Conservation (phyloP, 2,888 invertebrate species). For the Athetis lepigone region DNA sequence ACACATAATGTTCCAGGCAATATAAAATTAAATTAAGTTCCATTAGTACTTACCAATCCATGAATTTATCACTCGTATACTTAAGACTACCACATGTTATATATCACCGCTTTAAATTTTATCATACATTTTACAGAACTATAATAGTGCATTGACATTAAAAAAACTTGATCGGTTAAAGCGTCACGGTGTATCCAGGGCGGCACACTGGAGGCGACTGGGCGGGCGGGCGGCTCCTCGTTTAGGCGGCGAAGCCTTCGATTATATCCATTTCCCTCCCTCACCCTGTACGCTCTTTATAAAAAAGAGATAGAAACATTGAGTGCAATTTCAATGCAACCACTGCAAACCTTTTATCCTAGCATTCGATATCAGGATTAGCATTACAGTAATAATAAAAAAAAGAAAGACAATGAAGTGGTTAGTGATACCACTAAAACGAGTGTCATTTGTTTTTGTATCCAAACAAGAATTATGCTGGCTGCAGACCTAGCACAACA, state of each 20-base stretch:
- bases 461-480: not conserved
- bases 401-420: constrained; percentile 40
- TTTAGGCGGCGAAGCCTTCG: constrained; percentile 82
- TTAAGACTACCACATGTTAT: constrained; percentile 20
- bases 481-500: not conserved
- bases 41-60: constrained; percentile 59
- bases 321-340: constrained; percentile 78
- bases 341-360: constrained; percentile 71
- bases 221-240: constrained; percentile 86
- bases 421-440: constrained; percentile 1
- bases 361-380: constrained; percentile 62
- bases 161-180: constrained; percentile 48
- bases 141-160: constrained; percentile 55
- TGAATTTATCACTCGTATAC: constrained; percentile 27
- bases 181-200: constrained; percentile 73
- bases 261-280: constrained; percentile 77
- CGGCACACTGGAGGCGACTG: constrained; percentile 81
- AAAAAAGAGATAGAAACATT: constrained; percentile 74
- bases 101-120: constrained; percentile 35
- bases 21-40: constrained; percentile 32
- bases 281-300: constrained; percentile 61
- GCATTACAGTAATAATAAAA: constrained; percentile 59
- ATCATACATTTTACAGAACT: constrained; percentile 17
- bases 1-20: constrained; percentile 31
- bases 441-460: not conserved